Evolutionary conservation across 2,113 vertebrate genomes (phyloP), one percentile per base, ranked within the genome.

Genomic region (Podarcis raffonei): DNA sequence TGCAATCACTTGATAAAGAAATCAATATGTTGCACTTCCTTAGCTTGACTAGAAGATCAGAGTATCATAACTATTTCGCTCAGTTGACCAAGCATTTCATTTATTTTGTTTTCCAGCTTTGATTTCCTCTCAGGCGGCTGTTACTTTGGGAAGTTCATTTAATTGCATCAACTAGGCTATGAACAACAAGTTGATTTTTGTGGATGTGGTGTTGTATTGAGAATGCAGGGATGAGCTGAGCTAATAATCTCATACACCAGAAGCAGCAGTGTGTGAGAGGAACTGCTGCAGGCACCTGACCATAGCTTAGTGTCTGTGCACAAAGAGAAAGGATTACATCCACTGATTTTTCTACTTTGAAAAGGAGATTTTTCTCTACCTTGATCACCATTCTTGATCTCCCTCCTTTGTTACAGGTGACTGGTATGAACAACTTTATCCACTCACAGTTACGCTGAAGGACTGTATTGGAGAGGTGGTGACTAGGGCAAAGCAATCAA

Each of bases 401-500:
- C 68, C 85, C 27, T 94, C 23, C 91, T 75, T 93, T 93, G 37
- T 95, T 95, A 22, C 96, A 98, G 98, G 97, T 81, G 98, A 98
- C 92, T 99, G 98, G 98, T 97, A 97, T 65, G 98, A 98, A 12
- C 98, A 99, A 93, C 94, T 99, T 62, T 97, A 97, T 80, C 98
- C 98, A 0, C 95, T 98, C 89, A 97, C 98, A 95, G 94, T 97
- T 53, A 97, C 97, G 0, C 96, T 99, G 94, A 99, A 99, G 96
- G 98, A 98, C 88, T 98, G 98, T 92, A 98, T 99, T 95, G 96
- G 86, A 80, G 98, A 99, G 86, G 98, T 99, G 94, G 97, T 98
- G 90, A 98, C 97, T 81, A 97, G 98, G 88, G 99, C 98, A 0
- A 98, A 97, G 94, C 98, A 98, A 89, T 99, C 98, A 3, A 98